Base-by-base conservation (phyloP, 2,113 vertebrate species). In the Myrmecobius fasciatus region DNA sequence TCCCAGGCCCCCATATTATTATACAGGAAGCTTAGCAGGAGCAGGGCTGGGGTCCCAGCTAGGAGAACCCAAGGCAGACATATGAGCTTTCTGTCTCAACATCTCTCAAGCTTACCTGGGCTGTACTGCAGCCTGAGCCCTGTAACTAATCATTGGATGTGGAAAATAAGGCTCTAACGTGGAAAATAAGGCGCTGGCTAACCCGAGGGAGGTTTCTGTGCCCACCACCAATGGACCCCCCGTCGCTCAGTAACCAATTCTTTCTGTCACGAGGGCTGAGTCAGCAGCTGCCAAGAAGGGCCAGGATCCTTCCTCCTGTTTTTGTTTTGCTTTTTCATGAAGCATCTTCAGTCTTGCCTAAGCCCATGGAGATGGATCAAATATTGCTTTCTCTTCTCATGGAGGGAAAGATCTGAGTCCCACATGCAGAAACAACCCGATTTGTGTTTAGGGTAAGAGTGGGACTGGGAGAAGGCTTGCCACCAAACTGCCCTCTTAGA, bases 61-160 rank as follows among this genome's bases (percentile, higher is more conserved):
- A 60, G 93, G 25, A 22, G 17, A 60, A 1, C 17, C 49, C 53
- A 95, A 25, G 92, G 25, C 94, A 94, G 96, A 14, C 25, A 0
- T 75, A 92, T 17, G 89, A 93, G 94, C 67, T 96, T 97, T 93
- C 28, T 89, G 89, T 88, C 96, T 60, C 31, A 90, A 48, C 53
- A 96, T 54, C 60, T 96, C 97, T 52, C 60, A 97, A 94, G 94
- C 3, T 8, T 96, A 31, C 46, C 95, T 52, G 48, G 52, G 53
- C 10, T 97, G 97, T 97, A 97, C 54, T 97, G 93, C 67, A 96
- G 98, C 56, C 83, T 97, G 54, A 97, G 97, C 95, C 89, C 94
- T 26, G 0, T 96, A 97, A 95, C 91, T 93, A 97, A 97, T 89
- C 49, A 90, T 93, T 97, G 94, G 96, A 97, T 20, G 43, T 95